Percentiles rank a stretch among this genome's conserved stretches.
These are phyloP conservation scores for Pocillopora meandrina DNA, from an alignment of 92 coral and sea anemone species.

Conservation along the genomic window DNA sequence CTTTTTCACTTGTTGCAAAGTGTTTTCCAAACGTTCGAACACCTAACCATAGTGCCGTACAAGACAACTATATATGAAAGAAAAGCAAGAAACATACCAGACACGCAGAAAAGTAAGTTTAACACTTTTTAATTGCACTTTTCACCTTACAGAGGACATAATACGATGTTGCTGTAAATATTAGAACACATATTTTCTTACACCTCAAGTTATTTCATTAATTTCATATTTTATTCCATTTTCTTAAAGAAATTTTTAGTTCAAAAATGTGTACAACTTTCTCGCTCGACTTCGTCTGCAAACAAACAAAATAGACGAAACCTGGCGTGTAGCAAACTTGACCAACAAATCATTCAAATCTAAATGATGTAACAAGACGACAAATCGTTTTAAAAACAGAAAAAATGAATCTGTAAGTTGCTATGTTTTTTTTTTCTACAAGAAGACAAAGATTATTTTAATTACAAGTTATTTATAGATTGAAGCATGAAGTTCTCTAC, in stretches of 20 bases:
- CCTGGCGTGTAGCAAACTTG: not conserved
- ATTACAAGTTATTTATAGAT: no score
- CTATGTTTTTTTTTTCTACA: no score
- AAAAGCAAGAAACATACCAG: not conserved
- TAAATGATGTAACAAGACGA: no score
- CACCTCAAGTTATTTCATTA: not conserved
- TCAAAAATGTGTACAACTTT: not conserved
- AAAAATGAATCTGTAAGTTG: no score
- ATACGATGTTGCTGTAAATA: not conserved
- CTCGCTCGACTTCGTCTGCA: not conserved
- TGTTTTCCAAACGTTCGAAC: no score
- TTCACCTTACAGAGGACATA: not conserved
- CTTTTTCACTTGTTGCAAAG: no score
- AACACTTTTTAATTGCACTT: not conserved
- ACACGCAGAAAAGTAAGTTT: not conserved
- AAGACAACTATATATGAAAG: not conserved
- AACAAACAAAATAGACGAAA: not conserved
- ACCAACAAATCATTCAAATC: no score
- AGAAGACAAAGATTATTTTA: no score
- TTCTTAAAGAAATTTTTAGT: not conserved
- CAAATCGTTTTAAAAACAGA: no score
- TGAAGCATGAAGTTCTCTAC: no score
- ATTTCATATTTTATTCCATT: constrained; percentile 11
- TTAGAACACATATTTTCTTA: not conserved
- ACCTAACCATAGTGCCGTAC: not conserved